Evolutionary conservation across 2,797 vertebrate genomes (phyloP), one percentile per base, ranked within the genome.

Genomic region (Siniperca obscura): DNA sequence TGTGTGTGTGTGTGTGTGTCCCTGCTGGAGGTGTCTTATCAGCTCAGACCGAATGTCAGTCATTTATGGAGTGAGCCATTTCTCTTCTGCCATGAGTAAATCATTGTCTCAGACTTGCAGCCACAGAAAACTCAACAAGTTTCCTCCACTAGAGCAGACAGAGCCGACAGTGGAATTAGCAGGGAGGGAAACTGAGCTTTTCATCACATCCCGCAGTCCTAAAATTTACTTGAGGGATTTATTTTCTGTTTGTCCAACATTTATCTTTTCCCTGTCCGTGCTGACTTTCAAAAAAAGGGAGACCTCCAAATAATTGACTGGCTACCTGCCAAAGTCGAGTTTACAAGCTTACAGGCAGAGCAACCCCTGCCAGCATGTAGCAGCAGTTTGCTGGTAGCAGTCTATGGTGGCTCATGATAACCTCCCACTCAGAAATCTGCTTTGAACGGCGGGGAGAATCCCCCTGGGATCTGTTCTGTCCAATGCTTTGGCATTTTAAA

Each of bases 321-420:
- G 77, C 83, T 67, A 4, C 36, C 68, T 69, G 80, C 85, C 90
- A 85, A 57, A 68, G 61, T 40, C 50, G 67, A 86, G 64, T 64
- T 21, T 66, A 72, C 78, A 68, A n/a, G 68, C 86, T 82, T 53
- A 68, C 85, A 84, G 50, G 55, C 87, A 73, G 73, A 78, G 66
- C 42, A 78, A n/a, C 22, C 16, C 16, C 74, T 19, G 57, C 74
- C 85, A 89, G 34, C 66, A 61, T 82, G 84, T 90, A 90, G 74
- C 87, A 83, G 67, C 76, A 21, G 48, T 48, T 65, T 57, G 73
- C 80, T 66, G 27, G 57, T 76, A 78, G 84, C 60, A 1, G 56
- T 79, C 80, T 79, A 85, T 86, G 82, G 80, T 83, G 71, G 79
- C 78, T 72, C 73, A 75, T 80, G 80, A 89, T 85, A 87, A 91